phyloP scores from a whole-genome alignment of 2,888 invertebrate genomes.

The Spilosoma lubricipeda region DNA sequence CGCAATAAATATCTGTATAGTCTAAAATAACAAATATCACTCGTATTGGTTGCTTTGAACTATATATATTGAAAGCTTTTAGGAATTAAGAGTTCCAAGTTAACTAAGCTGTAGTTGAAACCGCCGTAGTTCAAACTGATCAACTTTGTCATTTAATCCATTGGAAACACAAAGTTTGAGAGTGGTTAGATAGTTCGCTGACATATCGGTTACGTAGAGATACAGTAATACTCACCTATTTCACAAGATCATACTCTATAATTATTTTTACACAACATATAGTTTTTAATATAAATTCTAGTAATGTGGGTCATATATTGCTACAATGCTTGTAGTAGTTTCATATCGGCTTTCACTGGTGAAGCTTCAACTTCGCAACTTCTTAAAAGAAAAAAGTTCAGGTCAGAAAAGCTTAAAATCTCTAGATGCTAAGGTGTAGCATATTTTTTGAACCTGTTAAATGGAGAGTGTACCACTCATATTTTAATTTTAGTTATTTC shows the following conservation, averaged over 20 bases:
- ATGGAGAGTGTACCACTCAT: too few relatives aligned
- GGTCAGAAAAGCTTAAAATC: too few relatives aligned
- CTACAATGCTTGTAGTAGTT: not conserved
- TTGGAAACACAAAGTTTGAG: conserved; percentile 14
- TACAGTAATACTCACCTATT: not conserved
- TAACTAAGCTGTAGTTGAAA: conserved; percentile 8
- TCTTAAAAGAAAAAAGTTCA: too few relatives aligned
- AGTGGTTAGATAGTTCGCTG: not conserved
- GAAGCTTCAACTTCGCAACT: too few relatives aligned
- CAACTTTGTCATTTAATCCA: conserved; percentile 19
- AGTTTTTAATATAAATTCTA: not conserved
- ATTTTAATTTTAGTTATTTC: too few relatives aligned
- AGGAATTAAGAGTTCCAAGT: not conserved
- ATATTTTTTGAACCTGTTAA: too few relatives aligned
- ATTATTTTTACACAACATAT: not conserved
- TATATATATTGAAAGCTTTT: conserved; percentile 13
- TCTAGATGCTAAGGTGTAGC: too few relatives aligned
- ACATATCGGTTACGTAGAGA: conserved; percentile 12
- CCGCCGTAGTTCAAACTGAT: conserved; percentile 1
- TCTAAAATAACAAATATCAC: not conserved
- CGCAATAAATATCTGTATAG: not conserved
- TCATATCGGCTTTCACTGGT: too few relatives aligned
- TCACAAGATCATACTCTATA: not conserved
- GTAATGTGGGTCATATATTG: not conserved
- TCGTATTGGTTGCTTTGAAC: not conserved